These are phyloP conservation scores for Aptenodytes forsteri DNA, from an alignment of 2,113 vertebrate species.

Conservation along the genomic window DNA sequence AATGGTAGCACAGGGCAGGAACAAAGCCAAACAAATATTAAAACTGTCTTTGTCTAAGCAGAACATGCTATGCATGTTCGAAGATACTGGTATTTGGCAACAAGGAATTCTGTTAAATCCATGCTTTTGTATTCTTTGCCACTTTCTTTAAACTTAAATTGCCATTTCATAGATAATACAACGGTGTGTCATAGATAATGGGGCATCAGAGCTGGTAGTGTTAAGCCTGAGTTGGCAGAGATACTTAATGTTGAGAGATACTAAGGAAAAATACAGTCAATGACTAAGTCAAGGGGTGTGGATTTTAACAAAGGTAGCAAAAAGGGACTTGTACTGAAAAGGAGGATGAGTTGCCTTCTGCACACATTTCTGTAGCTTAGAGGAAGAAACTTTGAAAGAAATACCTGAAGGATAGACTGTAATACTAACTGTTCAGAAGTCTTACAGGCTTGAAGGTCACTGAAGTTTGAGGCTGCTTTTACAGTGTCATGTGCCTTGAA, in stretches of 20 bases:
- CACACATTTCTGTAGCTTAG: not conserved
- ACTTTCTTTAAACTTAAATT: not conserved
- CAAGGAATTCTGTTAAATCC: not conserved
- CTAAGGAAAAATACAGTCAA: not conserved
- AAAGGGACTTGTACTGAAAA: not conserved
- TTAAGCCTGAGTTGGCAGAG: not conserved
- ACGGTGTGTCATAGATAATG: not conserved
- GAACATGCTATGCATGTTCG: not conserved
- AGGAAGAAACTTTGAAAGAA: not conserved
- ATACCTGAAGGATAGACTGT: not conserved
- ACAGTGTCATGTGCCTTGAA: not conserved
- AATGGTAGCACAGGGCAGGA: not conserved
- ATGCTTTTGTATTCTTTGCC: not conserved
- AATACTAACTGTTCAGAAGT: not conserved
- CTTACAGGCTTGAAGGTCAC: not conserved
- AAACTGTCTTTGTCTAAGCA: not conserved
- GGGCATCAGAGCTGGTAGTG: not conserved
- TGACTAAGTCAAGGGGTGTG: not conserved
- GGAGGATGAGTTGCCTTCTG: not conserved
- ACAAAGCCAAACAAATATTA: not conserved
- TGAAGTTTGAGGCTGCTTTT: not conserved
- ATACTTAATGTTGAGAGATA: not conserved
- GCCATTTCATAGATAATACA: not conserved
- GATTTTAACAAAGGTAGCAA: not conserved
- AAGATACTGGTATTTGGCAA: not conserved